Evolutionary conservation across 1,140 invertebrate genomes (phyloP).

Genomic region (Lasioglossum albipes): DNA sequence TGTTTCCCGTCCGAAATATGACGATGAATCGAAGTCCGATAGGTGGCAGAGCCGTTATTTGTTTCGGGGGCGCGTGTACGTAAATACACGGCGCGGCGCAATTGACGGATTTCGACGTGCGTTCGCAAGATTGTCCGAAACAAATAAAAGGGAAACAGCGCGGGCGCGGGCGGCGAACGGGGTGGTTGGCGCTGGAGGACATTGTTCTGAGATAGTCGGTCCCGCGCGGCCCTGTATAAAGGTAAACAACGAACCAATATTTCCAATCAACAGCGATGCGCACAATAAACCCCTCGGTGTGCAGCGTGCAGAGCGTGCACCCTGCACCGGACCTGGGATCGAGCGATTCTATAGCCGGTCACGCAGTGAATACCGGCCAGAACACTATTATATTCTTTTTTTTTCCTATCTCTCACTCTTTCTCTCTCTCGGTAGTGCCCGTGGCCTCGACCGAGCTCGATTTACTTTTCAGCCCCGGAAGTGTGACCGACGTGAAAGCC

Average conservation of each 20-base stretch:
- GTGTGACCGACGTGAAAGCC: constrained; percentile 18
- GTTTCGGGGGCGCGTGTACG: constrained; percentile 19
- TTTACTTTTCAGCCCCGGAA: constrained; percentile 39
- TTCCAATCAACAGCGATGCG: constrained; percentile 37
- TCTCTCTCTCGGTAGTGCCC: background rate
- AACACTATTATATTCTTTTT: constrained; percentile 28
- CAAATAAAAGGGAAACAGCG: constrained; percentile 30
- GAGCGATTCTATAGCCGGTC: constrained; percentile 20
- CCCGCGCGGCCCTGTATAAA: background rate
- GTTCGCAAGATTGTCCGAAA: constrained; percentile 22
- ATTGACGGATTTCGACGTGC: constrained; percentile 28
- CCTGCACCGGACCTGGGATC: constrained; percentile 1
- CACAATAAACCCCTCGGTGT: constrained; percentile 18
- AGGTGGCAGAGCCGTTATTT: constrained; percentile 17
- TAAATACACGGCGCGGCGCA: constrained; percentile 25
- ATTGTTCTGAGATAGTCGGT: constrained; percentile 43
- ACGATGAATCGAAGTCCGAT: constrained; percentile 22
- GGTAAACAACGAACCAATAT: constrained; percentile 49
- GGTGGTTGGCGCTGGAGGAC: background rate
- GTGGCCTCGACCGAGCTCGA: constrained; percentile 12
- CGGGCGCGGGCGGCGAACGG: background rate
- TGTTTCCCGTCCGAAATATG: background rate
- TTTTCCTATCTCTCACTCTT: background rate
- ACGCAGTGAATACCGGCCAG: constrained; percentile 17
- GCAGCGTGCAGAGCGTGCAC: background rate